Evolutionary conservation across 1,140 invertebrate species (phyloP), one percentile per base, ranked within the genome.

Genomic region (Metaphire vulgaris): DNA sequence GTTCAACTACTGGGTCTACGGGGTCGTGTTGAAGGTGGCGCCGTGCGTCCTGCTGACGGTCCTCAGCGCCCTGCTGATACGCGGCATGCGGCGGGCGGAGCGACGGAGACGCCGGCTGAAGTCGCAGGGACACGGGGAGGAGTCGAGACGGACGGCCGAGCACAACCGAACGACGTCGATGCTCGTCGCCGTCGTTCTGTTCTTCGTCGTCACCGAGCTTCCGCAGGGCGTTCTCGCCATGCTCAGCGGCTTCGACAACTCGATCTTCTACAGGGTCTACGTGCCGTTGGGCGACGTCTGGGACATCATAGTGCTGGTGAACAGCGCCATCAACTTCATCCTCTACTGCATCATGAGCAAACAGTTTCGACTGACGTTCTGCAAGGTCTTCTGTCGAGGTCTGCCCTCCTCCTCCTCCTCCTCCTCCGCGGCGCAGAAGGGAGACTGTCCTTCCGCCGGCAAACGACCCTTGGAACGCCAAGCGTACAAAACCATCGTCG

Each of bases 81-180:
- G 1, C 90, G 93, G 15, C 86, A 96, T 15, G 93, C 92, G 0
- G 87, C 92, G 1, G 93, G 95, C 77, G 86, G 89, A 80, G 91
- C 91, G 0, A 86, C 93, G 72, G 91, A n/a, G n/a, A n/a, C n/a
- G n/a, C n/a, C n/a, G n/a, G n/a, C n/a, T n/a, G 41, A 74, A 26
- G 12, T 6, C 83, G 84, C 65, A 84, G 83, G 32, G 77, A 79
- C 21, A 75, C 81, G 73, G 76, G 85, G 71, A 69, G 83, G 29
- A 82, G 79, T 56, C 80, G 78, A 34, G 67, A 84, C 75, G 69
- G 21, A 33, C 28, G 75, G 31, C 65, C 21, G 82, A 86, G 77
- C 91, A 92, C 0, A 92, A 96, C 83, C 89, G 94, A 79, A 97
- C 96, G 0, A 97, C 95, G 0, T 90, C 91, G 80, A 95, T 98